Conservation (phyloP, 2,888 invertebrate genomes). For the Pimpla rufipes region DNA sequence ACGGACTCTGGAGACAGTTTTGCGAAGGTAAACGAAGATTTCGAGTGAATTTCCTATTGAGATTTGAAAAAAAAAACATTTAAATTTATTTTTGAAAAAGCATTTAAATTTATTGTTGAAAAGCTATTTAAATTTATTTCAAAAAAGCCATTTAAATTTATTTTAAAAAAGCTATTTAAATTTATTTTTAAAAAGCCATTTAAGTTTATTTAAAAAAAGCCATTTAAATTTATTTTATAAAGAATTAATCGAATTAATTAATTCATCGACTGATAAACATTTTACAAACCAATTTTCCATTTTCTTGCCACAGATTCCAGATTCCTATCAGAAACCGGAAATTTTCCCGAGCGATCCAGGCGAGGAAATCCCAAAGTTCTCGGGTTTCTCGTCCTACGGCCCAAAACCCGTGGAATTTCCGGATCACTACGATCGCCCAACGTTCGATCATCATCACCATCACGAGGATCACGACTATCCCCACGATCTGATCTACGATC, state of each 20-base stretch:
- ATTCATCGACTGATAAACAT: background rate
- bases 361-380: constrained; percentile 52
- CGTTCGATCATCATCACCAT: constrained; percentile 76
- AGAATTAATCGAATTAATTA: too few species aligned
- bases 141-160: too few species aligned
- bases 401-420: constrained; percentile 76
- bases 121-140: too few species aligned
- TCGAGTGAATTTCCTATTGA: too few species aligned
- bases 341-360: constrained; percentile 28
- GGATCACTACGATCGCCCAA: constrained; percentile 75
- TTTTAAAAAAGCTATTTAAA: too few species aligned
- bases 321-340: constrained; percentile 66
- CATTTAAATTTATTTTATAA: too few species aligned
- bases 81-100: too few species aligned
- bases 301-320: constrained; percentile 55
- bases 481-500: constrained; percentile 79
- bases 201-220: too few species aligned
- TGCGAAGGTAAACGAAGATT: constrained; percentile 70
- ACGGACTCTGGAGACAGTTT: constrained; percentile 57
- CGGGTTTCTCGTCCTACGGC: constrained; percentile 63
- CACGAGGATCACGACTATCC: constrained; percentile 85
- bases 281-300: too few species aligned
- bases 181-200: too few species aligned
- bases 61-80: too few species aligned
- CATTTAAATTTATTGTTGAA: too few species aligned